Evolutionary conservation across 1,140 invertebrate species (phyloP).

Genomic region (Drosophila willistoni): DNA sequence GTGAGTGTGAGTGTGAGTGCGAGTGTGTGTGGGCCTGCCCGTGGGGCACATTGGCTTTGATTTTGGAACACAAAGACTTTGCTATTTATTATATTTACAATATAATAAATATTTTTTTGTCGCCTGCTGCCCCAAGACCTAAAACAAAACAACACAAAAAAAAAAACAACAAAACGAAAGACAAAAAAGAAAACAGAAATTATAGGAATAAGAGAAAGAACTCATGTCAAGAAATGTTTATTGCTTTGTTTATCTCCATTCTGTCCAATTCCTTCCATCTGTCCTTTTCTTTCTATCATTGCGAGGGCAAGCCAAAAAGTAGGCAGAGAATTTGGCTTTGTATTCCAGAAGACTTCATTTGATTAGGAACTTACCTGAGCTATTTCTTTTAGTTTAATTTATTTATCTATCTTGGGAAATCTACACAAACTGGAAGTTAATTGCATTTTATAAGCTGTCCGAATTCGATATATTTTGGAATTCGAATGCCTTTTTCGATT

Average conservation of each 20-base stretch:
- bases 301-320: not conserved
- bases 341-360: too few relatives aligned
- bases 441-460: too few relatives aligned
- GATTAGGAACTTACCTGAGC: too few relatives aligned
- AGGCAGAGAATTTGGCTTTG: too few relatives aligned
- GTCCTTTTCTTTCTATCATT: not conserved
- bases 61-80: slow-evolving; percentile 55
- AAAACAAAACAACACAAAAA: slow-evolving; percentile 28
- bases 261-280: slow-evolving; percentile 10
- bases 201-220: slow-evolving; percentile 14
- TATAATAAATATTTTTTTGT: slow-evolving; percentile 73
- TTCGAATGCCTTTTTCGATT: not conserved
- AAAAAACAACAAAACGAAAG: slow-evolving; percentile 22
- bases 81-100: slow-evolving; percentile 76
- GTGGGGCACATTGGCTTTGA: slow-evolving; percentile 54
- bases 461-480: too few relatives aligned
- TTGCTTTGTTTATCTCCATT: slow-evolving; percentile 59
- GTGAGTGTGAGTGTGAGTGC: not conserved
- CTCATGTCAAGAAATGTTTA: slow-evolving; percentile 57
- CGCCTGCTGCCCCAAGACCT: slow-evolving; percentile 15
- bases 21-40: not conserved
- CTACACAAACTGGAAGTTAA: too few relatives aligned
- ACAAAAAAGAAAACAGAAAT: slow-evolving; percentile 2
- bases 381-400: too few relatives aligned
- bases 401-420: too few relatives aligned